Conservation (phyloP, 2,113 vertebrate species). For the Pteruthius melanotis region DNA sequence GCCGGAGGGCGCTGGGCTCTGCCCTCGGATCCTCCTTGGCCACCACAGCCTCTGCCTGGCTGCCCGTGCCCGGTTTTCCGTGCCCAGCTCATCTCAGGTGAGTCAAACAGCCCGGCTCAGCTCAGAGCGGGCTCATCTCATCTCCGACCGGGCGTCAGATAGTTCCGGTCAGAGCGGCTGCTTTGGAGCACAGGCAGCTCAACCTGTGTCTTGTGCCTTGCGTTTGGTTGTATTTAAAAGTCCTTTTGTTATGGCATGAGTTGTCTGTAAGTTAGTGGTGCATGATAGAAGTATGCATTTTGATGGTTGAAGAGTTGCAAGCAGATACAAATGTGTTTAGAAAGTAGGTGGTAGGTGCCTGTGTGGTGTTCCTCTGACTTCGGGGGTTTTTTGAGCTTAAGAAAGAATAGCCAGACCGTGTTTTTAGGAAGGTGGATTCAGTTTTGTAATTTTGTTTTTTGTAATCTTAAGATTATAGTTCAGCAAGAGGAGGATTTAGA, state of each 20-base stretch:
- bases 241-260: rapidly evolving
- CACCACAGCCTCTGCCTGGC: rapidly evolving
- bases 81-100: too few species aligned
- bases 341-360: rapidly evolving
- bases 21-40: rapidly evolving
- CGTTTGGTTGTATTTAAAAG: rapidly evolving
- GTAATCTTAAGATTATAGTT: not conserved
- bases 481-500: not conserved
- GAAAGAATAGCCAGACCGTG: rapidly evolving
- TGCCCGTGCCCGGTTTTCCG: rapidly evolving
- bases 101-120: too few species aligned
- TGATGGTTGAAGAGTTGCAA: too few species aligned
- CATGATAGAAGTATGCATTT: rapidly evolving
- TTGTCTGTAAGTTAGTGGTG: not conserved
- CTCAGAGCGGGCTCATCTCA: too few species aligned
- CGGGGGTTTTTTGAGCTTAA: not conserved
- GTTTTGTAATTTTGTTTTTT: not conserved
- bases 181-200: rapidly evolving
- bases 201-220: rapidly evolving
- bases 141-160: too few species aligned
- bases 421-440: not conserved
- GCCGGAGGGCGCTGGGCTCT: not conserved
- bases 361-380: not conserved
- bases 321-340: too few species aligned
- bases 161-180: rapidly evolving